A percentile compares a stretch with the other conserved stretches of the same genome.
Evolutionary conservation across 1,140 invertebrate genomes (phyloP).

Genomic region (Pteromalus puparum): DNA sequence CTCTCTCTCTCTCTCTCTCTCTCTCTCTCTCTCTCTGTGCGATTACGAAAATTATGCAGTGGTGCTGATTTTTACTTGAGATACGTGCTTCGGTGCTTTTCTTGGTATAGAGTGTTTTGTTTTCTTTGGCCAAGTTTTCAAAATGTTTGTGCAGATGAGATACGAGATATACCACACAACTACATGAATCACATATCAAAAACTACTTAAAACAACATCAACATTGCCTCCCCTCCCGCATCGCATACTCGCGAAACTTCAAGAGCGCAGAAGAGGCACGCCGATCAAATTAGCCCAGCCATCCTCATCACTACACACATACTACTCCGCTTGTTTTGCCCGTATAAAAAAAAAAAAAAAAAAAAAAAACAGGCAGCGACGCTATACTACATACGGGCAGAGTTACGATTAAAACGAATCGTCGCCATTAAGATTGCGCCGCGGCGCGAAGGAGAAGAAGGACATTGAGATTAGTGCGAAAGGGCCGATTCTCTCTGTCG

Average conservation of each 20-base stretch:
- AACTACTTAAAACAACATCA: too few species aligned
- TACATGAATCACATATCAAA: too few species aligned
- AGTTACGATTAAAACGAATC: slow-evolving; percentile 16
- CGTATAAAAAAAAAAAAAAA: too few species aligned
- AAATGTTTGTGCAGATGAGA: too few species aligned
- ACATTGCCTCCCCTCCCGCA: too few species aligned
- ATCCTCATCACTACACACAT: background rate
- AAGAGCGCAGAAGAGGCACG: background rate
- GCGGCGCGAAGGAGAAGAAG: background rate
- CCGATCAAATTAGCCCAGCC: background rate
- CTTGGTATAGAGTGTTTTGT: too few species aligned
- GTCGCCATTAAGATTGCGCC: slow-evolving; percentile 12
- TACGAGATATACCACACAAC: too few species aligned
- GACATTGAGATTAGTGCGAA: slow-evolving; percentile 31
- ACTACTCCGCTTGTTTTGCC: background rate
- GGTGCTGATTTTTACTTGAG: background rate
- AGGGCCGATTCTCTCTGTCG: background rate
- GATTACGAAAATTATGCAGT: background rate
- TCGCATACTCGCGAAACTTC: background rate
- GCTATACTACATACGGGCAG: background rate
- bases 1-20: background rate
- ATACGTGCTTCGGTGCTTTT: background rate
- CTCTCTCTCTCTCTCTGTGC: background rate
- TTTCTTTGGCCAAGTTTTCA: too few species aligned
- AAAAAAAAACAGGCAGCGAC: background rate